phyloP scores from a whole-genome alignment of 2,888 invertebrate genomes.

The Corbicula japonica region DNA sequence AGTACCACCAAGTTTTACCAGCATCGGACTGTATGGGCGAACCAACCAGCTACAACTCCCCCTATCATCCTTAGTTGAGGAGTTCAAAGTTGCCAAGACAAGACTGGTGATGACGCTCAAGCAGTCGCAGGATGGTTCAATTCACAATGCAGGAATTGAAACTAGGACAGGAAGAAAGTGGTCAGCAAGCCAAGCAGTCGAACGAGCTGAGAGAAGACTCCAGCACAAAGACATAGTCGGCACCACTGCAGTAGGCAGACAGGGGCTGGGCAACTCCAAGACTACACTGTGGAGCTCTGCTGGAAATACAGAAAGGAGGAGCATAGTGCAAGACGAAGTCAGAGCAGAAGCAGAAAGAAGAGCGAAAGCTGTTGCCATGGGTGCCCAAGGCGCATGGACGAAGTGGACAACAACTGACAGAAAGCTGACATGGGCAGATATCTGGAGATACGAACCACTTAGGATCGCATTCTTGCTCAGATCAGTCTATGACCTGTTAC shows the following conservation, averaged over 20 bases:
- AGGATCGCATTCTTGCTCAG: too few relatives aligned
- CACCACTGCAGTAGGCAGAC: slow-evolving; percentile 23
- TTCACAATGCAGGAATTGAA: slow-evolving; percentile 24
- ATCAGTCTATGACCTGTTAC: too few relatives aligned
- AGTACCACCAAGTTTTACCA: slow-evolving; percentile 1
- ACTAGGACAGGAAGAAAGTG: slow-evolving; percentile 37
- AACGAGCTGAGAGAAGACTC: slow-evolving; percentile 26
- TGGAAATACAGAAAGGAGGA: slow-evolving; percentile 17
- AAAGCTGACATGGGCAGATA: slow-evolving; percentile 12
- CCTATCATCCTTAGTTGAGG: slow-evolving; percentile 39
- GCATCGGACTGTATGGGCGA: slow-evolving; percentile 25
- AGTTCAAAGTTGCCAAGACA: slow-evolving; percentile 34
- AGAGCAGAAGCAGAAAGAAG: slow-evolving; percentile 24
- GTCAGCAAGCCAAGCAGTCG: slow-evolving; percentile 24
- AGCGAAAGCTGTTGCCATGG: slow-evolving; percentile 17
- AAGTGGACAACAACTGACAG: slow-evolving; percentile 15
- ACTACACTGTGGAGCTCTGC: neutral
- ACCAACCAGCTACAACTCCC: slow-evolving; percentile 27
- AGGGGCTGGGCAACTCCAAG: slow-evolving; percentile 27
- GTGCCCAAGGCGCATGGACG: slow-evolving; percentile 7
- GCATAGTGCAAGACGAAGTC: slow-evolving; percentile 35
- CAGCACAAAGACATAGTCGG: slow-evolving; percentile 33
- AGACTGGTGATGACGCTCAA: slow-evolving; percentile 38
- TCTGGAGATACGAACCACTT: too few relatives aligned
- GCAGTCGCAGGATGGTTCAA: slow-evolving; percentile 37